Base-by-base conservation (phyloP, 2,888 invertebrate species). In the Drosophila neotestacea region DNA sequence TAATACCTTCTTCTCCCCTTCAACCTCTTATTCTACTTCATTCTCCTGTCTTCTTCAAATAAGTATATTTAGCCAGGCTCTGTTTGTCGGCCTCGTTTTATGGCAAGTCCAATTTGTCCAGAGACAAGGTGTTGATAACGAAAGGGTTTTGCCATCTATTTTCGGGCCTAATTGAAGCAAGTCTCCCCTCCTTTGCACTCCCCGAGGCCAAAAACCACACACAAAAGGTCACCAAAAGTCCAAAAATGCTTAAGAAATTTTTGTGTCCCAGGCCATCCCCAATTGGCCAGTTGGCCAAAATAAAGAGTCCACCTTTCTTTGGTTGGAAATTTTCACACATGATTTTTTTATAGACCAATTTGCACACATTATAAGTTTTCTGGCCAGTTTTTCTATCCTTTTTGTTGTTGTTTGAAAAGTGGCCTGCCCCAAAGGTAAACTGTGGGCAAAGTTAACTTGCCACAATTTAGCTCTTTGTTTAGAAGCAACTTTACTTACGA, bases 321-420 rank as follows among this genome's bases (percentile, higher is more conserved):
- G 47, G 10, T 48, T 42, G 47, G 11, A 75, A 70, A 81, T 70
- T 81, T 80, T 83, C 82, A 84, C 82, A 83, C 82, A 83, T 84
- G 82, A 83, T 84, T 83, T 81, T 82, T 84, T 84, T 72, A 80
- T 83, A 59, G 80, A 63, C 81, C 85, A 85, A 85, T 85, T 85
- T 85, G 81, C 84, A 85, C 84, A 85, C 85, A 85, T 85, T 85
- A 85, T 81, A 82, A 84, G 77, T 82, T 82, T 56, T 47, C 30
- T 50, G 28, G 30, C 44, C 28, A 58, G 47, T 47, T 47, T 47
- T 30, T 5, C 16, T 16, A 16, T 13, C 48, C 39, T 38, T 48
- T 34, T 34, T 41, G n/a, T 41, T 36, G 32, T 42, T 65, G 62
- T 63, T 46, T 32, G 58, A 41, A 54, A 73, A 73, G 69, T 70